These are phyloP conservation scores for Ophiothrix spiculata DNA, from an alignment of 35 echinoderm and acorn worm species.

Conservation along the genomic window DNA sequence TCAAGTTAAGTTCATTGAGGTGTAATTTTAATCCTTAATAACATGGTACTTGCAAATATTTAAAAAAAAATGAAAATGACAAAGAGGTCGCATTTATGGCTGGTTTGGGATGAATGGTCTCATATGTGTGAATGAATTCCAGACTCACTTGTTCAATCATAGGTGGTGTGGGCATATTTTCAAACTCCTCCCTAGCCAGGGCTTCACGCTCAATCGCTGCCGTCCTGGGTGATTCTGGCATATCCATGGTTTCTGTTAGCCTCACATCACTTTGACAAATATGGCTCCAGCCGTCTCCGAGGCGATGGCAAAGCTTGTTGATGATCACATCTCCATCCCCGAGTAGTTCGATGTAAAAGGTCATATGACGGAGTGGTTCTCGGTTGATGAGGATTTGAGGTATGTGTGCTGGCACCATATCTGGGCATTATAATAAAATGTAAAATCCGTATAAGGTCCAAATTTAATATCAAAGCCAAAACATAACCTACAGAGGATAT, in stretches of 20 bases:
- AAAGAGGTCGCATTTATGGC: too few species aligned
- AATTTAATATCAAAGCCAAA: too few species aligned
- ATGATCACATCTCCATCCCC: conserved; percentile 95
- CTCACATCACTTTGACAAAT: conserved; percentile 45
- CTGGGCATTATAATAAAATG: too few species aligned
- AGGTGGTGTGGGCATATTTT: background rate
- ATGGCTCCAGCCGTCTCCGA: conserved; percentile 79
- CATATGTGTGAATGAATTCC: too few species aligned
- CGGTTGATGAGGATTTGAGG: conserved; percentile 99
- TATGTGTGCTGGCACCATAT: conserved; percentile 59
- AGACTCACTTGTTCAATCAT: background rate
- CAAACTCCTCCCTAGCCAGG: background rate
- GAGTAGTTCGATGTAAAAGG: conserved; percentile 94
- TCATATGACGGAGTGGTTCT: conserved; percentile 95
- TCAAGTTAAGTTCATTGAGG: too few species aligned
- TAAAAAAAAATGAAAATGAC: too few species aligned
- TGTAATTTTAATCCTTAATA: too few species aligned
- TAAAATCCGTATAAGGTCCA: too few species aligned
- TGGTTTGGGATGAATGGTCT: too few species aligned
- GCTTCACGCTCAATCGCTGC: background rate
- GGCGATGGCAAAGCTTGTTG: conserved; percentile 81
- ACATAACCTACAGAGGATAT: too few species aligned
- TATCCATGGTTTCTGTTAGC: conserved; percentile 62
- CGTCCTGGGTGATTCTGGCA: conserved; percentile 32
- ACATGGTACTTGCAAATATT: too few species aligned